Base-by-base conservation (phyloP, 2,888 invertebrate genomes). In the Clepsis dumicolana region DNA sequence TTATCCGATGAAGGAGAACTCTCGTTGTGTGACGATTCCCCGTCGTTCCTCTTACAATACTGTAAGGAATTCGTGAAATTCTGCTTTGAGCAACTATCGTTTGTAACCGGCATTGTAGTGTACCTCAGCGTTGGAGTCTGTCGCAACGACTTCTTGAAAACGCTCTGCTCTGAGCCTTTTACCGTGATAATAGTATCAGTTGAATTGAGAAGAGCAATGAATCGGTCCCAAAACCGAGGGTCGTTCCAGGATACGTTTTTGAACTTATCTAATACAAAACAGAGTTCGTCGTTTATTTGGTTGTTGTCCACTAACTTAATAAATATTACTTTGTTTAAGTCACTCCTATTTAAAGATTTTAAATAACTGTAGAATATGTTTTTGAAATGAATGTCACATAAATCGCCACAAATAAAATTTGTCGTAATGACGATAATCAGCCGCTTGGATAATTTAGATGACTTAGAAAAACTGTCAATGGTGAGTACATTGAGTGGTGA, bases 161-260 rank as follows among this genome's bases (percentile, higher is more conserved):
- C 89, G 77, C 94, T 90, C 75, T 89, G 91, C 70, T 93, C 88
- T 65, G 90, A 83, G 72, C 87, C 83, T 83, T 89, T 89, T 66
- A 93, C 85, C 18, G 93, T 94, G 71, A 94, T 94, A 82, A 93
- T 92, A 72, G 93, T 93, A 76, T 93, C 93, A 32, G 93, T 93
- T 4, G 96, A 96, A 85, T 97, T 97, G 53, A 97, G 96, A 93
- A 97, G 95, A 69, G 96, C 95, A 83, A 96, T 94, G 72, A 98
- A 94, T 86, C 96, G 96, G 79, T 97, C 97, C 98, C 98, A 98
- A 90, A 98, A 98, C 73, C 96, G 94, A 62, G 96, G 95, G 82
- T 97, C 97, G 73, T 95, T 96, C 95, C 96, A 96, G 69, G 96
- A 94, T 76, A 96, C 94, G 79, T 95, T 95, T 63, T 95, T 94